These are phyloP conservation scores for Rousettus leschenaultii DNA, from an alignment of 2,113 vertebrate species.

Conservation along the genomic window DNA sequence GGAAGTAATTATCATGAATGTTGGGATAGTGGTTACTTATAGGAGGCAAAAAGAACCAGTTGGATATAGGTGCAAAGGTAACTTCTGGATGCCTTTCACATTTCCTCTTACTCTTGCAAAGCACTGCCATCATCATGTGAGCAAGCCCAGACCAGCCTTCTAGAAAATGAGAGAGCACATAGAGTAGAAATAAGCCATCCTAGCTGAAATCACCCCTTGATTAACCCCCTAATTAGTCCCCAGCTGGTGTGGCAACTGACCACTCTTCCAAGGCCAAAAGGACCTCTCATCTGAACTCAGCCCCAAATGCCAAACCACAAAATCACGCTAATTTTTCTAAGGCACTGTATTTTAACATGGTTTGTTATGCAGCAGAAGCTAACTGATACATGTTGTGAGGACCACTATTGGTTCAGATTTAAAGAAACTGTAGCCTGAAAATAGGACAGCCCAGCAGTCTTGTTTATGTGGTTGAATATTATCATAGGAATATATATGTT, in stretches of 20 bases:
- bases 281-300: background rate
- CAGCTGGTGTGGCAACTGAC: background rate
- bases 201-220: background rate
- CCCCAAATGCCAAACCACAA: background rate
- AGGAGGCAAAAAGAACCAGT: background rate
- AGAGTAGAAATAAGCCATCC: background rate
- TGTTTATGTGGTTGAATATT: background rate
- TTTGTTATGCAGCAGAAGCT: background rate
- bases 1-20: background rate
- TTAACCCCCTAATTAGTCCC: background rate
- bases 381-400: background rate
- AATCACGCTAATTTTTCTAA: background rate
- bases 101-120: background rate
- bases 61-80: background rate
- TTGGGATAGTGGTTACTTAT: background rate
- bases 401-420: background rate
- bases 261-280: background rate
- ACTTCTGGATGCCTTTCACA: background rate
- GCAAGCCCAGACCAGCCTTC: background rate
- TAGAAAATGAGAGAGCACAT: background rate
- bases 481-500: background rate
- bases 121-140: background rate
- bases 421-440: background rate
- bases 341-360: background rate
- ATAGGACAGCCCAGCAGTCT: background rate